phyloP scores from a whole-genome alignment of 2,888 invertebrate species.

The Scrobipalpa atriplicella region DNA sequence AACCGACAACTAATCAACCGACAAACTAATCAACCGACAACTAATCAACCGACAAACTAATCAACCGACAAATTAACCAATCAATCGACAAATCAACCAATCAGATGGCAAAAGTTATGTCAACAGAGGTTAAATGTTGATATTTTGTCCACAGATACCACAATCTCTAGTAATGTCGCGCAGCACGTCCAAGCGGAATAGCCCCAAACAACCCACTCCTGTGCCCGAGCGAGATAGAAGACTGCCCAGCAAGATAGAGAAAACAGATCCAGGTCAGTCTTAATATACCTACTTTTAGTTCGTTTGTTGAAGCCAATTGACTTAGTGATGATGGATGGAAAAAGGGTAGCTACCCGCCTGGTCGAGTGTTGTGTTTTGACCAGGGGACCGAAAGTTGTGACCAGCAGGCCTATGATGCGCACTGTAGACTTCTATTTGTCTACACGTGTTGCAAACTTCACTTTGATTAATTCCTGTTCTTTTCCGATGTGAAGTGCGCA shows the following conservation, averaged over 20 bases:
- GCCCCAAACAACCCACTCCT: slow-evolving; percentile 65
- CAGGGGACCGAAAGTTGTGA: no score
- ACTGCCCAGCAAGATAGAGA: slow-evolving; percentile 55
- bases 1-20: not conserved
- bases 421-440: no score
- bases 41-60: not conserved
- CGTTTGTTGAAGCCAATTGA: no score
- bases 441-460: no score
- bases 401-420: no score
- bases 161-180: slow-evolving; percentile 72
- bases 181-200: slow-evolving; percentile 59
- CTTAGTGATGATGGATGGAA: no score
- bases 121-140: not conserved
- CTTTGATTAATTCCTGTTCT: no score
- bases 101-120: not conserved
- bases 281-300: not conserved
- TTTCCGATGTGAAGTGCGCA: no score
- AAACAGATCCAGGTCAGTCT: slow-evolving; percentile 64
- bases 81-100: not conserved
- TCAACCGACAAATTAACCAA: not conserved
- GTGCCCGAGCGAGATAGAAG: slow-evolving; percentile 43
- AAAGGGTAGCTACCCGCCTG: no score
- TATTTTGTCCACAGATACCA: slow-evolving; percentile 58
- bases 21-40: not conserved
- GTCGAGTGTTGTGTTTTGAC: no score